Evolutionary conservation across 2,113 vertebrate genomes (phyloP), one percentile per base, ranked within the genome.

Genomic region (Gobio gobio): DNA sequence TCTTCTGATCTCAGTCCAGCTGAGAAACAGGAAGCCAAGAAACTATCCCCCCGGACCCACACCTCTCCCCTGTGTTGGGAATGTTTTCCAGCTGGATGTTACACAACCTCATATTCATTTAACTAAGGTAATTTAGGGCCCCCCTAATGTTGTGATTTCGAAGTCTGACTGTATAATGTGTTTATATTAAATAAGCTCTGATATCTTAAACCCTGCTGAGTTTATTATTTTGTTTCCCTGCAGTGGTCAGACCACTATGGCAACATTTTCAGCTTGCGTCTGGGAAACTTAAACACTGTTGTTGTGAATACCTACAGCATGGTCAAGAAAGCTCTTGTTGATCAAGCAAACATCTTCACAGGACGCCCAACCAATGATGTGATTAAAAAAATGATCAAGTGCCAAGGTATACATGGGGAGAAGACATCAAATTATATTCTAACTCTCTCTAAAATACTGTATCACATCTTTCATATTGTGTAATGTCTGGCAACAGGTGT

Each of bases 271-370:
- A 54, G 86, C 47, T 0, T 88, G 0, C 0, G 79, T 0, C 0
- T 91, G 1, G 92, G 93, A 10, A 1, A 0, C 0, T 0, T 3
- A 0, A 1, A 0, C 0, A 0, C 77, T 6, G 87, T 96, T 24
- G 0, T 85, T 0, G 0, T 95, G 5, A 92, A 4, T 1, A 91
- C 92, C 10, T 81, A 94, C 4, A 73, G 61, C 9, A 26, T 94
- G 87, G 26, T 93, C 33, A 96, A 93, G 63, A 93, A 95, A 87
- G 91, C 66, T n/a, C 93, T 95, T 1, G 24, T 90, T 9, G 87
- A 89, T 45, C 91, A 93, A 63, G 92, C 83, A 0, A 89, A 94
- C 10, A 79, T 84, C 64, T 91, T 95, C 45, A 0, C 90, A 0
- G 89, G 59, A 3, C 92, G 94, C 0, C 94, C 93, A 0, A 0